phyloP scores from a whole-genome alignment of 2,113 vertebrate genomes.

The Ptilorrhoa leucosticta region DNA sequence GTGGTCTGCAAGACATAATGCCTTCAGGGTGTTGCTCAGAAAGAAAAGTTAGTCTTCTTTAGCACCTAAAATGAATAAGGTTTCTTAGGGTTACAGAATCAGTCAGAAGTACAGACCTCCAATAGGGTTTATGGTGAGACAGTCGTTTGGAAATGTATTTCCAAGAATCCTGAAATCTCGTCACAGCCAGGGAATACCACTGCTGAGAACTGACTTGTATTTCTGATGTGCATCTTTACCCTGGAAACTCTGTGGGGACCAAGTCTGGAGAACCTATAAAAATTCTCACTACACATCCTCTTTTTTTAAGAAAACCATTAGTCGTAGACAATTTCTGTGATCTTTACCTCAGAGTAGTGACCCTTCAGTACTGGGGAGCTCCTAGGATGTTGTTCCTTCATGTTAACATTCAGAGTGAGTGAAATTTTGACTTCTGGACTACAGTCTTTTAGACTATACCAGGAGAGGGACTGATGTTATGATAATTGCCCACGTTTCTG shows the following conservation, averaged over 20 bases:
- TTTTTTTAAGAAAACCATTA: neutral
- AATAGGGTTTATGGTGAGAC: neutral
- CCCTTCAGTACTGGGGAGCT: neutral
- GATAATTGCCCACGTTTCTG: neutral
- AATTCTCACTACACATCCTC: neutral
- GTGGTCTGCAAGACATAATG: neutral
- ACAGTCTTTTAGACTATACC: neutral
- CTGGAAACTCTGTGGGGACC: accelerated
- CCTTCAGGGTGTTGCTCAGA: neutral
- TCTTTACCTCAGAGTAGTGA: neutral
- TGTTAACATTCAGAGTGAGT: neutral
- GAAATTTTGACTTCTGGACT: neutral
- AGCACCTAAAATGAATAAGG: neutral
- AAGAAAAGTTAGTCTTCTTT: neutral
- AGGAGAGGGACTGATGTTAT: neutral
- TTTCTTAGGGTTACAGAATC: neutral
- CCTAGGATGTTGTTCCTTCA: neutral
- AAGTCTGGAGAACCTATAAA: neutral
- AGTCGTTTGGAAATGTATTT: neutral
- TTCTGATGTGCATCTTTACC: neutral
- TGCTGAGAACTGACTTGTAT: neutral
- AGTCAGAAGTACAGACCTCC: neutral
- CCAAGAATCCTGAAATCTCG: neutral
- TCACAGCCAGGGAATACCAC: neutral
- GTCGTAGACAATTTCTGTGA: neutral